Conservation (phyloP, 2,888 invertebrate species). For the Conus canariensis region DNA sequence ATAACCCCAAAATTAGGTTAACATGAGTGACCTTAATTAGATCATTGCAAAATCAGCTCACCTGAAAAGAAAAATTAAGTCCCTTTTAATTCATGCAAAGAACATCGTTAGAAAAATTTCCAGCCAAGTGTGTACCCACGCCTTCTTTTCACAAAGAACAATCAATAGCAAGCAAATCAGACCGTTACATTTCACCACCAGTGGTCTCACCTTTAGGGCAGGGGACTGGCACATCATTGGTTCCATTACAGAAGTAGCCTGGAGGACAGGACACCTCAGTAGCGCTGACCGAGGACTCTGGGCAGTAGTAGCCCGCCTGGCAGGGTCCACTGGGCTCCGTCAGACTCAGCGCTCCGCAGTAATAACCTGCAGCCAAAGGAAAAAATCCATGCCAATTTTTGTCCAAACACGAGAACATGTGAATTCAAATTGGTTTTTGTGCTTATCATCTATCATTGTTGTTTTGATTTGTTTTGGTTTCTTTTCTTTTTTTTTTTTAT, state of each 20-base stretch:
- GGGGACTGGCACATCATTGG: conserved; percentile 62
- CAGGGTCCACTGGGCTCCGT: conserved; percentile 70
- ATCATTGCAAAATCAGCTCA: no score
- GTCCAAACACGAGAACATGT: not conserved
- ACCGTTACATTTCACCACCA: not conserved
- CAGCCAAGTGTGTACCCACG: no score
- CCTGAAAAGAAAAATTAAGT: no score
- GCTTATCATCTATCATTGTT: no score
- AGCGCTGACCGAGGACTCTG: conserved; percentile 60
- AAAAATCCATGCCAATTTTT: not conserved
- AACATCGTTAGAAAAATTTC: no score
- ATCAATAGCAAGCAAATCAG: no score
- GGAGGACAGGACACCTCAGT: conserved; percentile 69
- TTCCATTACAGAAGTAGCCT: conserved; percentile 70
- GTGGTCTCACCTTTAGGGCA: conserved; percentile 69
- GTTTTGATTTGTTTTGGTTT: no score
- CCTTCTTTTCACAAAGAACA: no score
- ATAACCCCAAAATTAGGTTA: no score
- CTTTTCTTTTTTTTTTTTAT: no score
- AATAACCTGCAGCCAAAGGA: conserved; percentile 59
- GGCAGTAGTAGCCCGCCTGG: conserved; percentile 74
- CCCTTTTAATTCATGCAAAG: no score
- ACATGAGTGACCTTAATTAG: no score
- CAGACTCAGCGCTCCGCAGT: conserved; percentile 69
- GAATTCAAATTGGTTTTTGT: not conserved